phyloP scores from a whole-genome alignment of 2,113 vertebrate genomes.

The Apaloderma vittatum region DNA sequence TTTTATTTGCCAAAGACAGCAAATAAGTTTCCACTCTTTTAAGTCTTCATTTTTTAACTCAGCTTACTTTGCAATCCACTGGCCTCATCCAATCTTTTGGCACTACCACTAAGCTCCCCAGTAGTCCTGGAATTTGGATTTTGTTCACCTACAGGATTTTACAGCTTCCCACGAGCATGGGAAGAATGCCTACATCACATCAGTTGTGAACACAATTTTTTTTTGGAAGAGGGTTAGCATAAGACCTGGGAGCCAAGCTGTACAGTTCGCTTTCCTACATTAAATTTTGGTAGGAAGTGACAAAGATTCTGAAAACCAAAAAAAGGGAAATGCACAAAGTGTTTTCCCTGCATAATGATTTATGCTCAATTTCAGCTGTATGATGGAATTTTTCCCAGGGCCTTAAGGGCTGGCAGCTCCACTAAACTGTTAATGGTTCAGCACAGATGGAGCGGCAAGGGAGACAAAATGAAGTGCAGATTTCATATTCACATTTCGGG shows the following conservation, averaged over 20 bases:
- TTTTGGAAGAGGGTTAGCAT: background rate
- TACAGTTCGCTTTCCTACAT: background rate
- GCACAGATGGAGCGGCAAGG: conserved; percentile 17
- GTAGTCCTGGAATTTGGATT: background rate
- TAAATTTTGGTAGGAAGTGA: background rate
- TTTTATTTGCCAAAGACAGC: background rate
- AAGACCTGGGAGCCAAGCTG: background rate
- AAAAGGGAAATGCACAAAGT: background rate
- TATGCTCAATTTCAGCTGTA: background rate
- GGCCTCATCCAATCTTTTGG: background rate
- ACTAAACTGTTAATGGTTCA: background rate
- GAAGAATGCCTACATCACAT: background rate
- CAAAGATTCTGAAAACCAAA: background rate
- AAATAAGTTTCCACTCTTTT: background rate
- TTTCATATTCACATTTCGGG: conserved; percentile 27
- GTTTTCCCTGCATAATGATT: background rate
- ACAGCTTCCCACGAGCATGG: background rate
- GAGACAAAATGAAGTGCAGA: conserved; percentile 1
- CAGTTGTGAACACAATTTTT: background rate
- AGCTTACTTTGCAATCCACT: background rate
- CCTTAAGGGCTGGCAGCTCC: background rate
- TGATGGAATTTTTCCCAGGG: background rate
- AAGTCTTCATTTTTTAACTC: background rate
- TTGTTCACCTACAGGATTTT: background rate
- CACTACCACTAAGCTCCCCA: background rate